phyloP scores from a whole-genome alignment of 2,797 vertebrate species.

The Sebastes minor region DNA sequence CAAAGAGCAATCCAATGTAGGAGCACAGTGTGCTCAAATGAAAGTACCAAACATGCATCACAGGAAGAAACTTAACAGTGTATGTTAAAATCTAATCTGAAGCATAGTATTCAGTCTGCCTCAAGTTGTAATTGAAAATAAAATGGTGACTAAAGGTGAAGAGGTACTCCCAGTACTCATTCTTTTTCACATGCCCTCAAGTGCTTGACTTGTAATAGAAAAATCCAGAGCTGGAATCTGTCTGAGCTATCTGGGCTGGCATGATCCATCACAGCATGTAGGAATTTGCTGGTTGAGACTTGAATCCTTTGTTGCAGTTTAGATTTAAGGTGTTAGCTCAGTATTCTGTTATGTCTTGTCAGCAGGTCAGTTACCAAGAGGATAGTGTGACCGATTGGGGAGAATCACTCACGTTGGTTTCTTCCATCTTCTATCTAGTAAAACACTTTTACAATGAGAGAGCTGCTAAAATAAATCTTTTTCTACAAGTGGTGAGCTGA shows the following conservation, averaged over 20 bases:
- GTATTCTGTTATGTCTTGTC: slow-evolving; percentile 41
- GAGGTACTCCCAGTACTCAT: background rate
- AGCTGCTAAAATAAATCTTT: background rate
- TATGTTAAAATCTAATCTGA: background rate
- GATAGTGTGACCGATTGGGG: background rate
- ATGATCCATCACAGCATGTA: slow-evolving; percentile 22
- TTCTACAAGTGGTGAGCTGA: background rate
- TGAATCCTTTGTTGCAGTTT: slow-evolving; percentile 40
- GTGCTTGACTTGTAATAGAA: slow-evolving; percentile 22
- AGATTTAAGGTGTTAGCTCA: slow-evolving; percentile 31
- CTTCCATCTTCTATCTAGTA: background rate
- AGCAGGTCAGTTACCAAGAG: slow-evolving; percentile 12
- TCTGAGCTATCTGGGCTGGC: background rate
- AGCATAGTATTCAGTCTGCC: background rate
- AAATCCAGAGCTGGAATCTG: slow-evolving; percentile 17
- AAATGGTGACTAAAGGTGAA: slow-evolving; percentile 29
- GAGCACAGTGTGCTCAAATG: slow-evolving; percentile 25
- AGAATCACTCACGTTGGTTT: slow-evolving; percentile 1
- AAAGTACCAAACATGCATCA: slow-evolving; percentile 9
- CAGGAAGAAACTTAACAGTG: slow-evolving; percentile 1
- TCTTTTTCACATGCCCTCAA: slow-evolving; percentile 7
- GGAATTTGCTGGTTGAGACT: slow-evolving; percentile 29
- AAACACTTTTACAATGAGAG: background rate
- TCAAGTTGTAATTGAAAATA: slow-evolving; percentile 37
- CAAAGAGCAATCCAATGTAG: slow-evolving; percentile 55